Base-by-base conservation (phyloP, 2,888 invertebrate species). In the Agrotis puta region DNA sequence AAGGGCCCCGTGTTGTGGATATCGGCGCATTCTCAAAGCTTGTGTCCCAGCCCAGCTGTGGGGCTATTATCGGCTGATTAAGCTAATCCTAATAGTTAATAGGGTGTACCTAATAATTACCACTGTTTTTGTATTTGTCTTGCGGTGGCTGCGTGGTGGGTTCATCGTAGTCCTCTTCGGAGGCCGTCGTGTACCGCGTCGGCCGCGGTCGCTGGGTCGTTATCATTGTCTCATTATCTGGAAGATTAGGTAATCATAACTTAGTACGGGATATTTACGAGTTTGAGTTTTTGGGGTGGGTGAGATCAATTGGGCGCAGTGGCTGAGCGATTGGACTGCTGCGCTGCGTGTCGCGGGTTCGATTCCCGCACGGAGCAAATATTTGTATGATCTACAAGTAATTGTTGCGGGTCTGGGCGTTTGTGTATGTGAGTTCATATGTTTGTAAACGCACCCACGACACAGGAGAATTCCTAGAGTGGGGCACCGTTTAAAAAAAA, bases 51-150 rank as follows among this genome's bases (percentile, higher is more conserved):
- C n/a, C 33, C 56, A 33, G n/a, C n/a, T 2, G 6, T 27, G 33
- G 6, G n/a, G 20, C 13, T 3, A 13, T n/a, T 6, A n/a, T 2
- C 33, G 33, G n/a, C 7, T 56, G 56, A n/a, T 33, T 14, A 56
- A 14, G n/a, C n/a, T 56, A 56, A 33, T 56, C 56, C 56, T 56
- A 66, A 90, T 91, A 93, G 85, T 86, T 91, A 92, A 92, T 91
- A 89, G 80, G 89, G 92, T 94, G 92, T 96, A 95, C 95, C 95
- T 96, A 96, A 96, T 94, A 95, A 96, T 96, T 94, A 94, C 95
- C 94, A 93, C 96, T 95, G 92, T 96, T 95, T 93, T 96, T 95
- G 89, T 94, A 93, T 91, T 92, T 92, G 88, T 95, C 94, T 85
- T 92, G 85, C 63, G 92, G 88, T 2, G 91, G 79, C 61, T 89